Base-by-base conservation (phyloP, 2,888 invertebrate genomes). In the Odontothrips loti region DNA sequence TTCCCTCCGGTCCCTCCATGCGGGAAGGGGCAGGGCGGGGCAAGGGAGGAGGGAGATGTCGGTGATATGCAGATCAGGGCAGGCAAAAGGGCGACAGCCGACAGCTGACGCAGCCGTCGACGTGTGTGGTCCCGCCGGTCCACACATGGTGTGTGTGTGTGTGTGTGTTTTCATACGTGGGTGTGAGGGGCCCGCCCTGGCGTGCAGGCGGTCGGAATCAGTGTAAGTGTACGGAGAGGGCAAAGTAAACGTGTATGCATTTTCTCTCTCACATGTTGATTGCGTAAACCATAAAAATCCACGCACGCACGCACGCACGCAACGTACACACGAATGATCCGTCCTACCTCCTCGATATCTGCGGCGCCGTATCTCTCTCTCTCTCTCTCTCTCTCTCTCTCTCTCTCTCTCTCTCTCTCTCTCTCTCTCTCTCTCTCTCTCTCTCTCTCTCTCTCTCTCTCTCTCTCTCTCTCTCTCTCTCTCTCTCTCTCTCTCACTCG, bases 31-130 rank as follows among this genome's bases (percentile, higher is more conserved):
- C n/a, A n/a, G n/a, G n/a, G n/a, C n/a, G 84, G 84, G 23, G 9
- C 9, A 3, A n/a, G 23, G 23, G 23, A 6, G 23, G 2, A 0
- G 11, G 68, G 68, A 8, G 27, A 12, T n/a, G 23, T 27, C 68
- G 23, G 68, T 27, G 68, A 75, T 75, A 75, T 75, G 68, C 68
- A 75, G 68, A 75, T 75, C 68, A 75, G 68, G 68, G 12, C 12
- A 75, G 84, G 84, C 34, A 43, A 43, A 43, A 43, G 34, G 34
- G 34, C 34, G 3, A 43, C 34, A 6, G 34, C n/a, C 84, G 84
- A 83, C 84, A 83, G 83, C 81, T 82, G 80, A 81, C 82, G 82
- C 82, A 82, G 68, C 75, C 82, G 81, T 80, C 80, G 81, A 79
- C 79, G 81, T 82, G 68, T n/a, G 80, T 68, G 80, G 75, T 20